Evolutionary conservation across 2,797 vertebrate species (phyloP).

Genomic region (Myiothlypis chrysogaster): DNA sequence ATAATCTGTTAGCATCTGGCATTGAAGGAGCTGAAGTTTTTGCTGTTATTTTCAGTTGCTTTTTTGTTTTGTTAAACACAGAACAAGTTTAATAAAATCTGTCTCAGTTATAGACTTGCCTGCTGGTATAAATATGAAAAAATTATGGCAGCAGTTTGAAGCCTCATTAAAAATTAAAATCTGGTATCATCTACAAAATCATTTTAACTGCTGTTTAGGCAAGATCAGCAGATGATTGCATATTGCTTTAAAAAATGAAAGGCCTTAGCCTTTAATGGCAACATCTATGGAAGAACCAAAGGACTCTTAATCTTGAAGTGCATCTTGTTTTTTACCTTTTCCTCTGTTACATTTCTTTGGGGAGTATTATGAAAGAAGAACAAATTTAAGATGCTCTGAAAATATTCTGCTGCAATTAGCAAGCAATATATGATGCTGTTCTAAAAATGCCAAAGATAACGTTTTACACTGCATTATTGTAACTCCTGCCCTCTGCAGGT

Average conservation of each 20-base stretch:
- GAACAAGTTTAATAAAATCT: conserved; percentile 17
- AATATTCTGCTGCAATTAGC: conserved; percentile 21
- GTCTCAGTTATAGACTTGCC: not conserved
- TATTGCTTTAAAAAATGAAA: not conserved
- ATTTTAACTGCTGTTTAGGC: not conserved
- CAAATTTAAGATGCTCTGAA: conserved; percentile 2
- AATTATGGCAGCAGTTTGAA: conserved; percentile 27
- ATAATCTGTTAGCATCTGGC: not conserved
- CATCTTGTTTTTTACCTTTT: not conserved
- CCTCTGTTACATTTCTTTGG: not conserved
- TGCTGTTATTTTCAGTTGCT: not conserved
- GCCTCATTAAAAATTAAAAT: conserved; percentile 39
- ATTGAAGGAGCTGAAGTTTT: not conserved
- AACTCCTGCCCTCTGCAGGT: not conserved
- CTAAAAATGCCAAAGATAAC: not conserved
- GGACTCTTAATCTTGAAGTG: not conserved
- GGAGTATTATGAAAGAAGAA: not conserved
- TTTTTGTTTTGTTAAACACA: conserved; percentile 49
- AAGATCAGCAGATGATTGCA: not conserved
- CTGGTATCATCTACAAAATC: not conserved
- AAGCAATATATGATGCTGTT: not conserved
- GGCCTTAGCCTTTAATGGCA: not conserved
- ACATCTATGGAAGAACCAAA: not conserved
- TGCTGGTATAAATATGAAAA: conserved; percentile 21
- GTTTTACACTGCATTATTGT: not conserved